Percentiles rank a stretch among this genome's conserved stretches.
These are phyloP conservation scores for Ophion ellenae DNA, from an alignment of 2,888 invertebrate genomes.

Conservation along the genomic window DNA sequence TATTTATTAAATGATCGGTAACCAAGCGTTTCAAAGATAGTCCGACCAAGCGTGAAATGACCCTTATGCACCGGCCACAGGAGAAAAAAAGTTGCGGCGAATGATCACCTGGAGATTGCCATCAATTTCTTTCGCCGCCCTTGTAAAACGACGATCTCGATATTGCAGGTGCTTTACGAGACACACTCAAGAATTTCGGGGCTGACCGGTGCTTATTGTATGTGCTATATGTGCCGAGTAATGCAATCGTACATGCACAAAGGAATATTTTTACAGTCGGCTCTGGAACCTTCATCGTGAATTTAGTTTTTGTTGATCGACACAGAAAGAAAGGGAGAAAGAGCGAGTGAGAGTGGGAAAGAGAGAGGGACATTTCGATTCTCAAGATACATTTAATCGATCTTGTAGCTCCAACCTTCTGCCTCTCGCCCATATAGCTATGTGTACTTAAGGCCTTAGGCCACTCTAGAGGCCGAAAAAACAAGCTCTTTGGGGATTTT, in stretches of 20 bases:
- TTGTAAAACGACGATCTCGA: constrained; percentile 14
- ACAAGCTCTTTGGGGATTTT: no score
- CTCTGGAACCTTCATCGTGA: neutral
- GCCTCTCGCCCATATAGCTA: neutral
- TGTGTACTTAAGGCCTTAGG: neutral
- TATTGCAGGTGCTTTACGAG: neutral
- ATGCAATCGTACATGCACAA: neutral
- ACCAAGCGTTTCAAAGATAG: neutral
- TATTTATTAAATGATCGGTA: neutral
- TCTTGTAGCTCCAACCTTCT: constrained; percentile 11
- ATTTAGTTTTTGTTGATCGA: constrained; percentile 15
- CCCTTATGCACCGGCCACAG: neutral
- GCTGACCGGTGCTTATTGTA: neutral
- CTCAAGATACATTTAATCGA: neutral
- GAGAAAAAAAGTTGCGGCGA: constrained; percentile 41
- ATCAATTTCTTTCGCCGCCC: constrained; percentile 14
- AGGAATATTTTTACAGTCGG: constrained; percentile 1
- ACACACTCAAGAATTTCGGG: neutral
- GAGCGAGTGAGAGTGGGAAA: neutral
- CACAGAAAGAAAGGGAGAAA: neutral
- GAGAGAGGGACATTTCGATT: constrained; percentile 11
- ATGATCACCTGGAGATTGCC: constrained; percentile 35
- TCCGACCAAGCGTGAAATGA: neutral
- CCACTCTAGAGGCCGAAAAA: no score
- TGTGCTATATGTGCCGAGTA: neutral